phyloP scores from a whole-genome alignment of 2,113 vertebrate species.

The Merops nubicus region DNA sequence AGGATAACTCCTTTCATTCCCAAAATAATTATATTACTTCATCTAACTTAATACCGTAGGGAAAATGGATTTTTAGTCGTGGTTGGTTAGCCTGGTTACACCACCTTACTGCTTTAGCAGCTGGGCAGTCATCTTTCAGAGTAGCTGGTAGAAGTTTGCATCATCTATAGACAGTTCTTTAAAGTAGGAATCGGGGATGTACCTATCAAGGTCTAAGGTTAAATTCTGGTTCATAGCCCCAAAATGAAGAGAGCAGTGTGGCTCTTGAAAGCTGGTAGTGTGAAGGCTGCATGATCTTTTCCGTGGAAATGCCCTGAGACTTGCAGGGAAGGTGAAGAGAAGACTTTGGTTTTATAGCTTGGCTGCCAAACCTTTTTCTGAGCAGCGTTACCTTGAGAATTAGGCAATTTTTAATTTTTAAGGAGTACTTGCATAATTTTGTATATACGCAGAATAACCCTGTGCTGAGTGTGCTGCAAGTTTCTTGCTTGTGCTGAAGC shows the following conservation, averaged over 20 bases:
- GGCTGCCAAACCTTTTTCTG: not conserved
- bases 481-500: not conserved
- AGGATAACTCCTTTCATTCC: not conserved
- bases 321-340: not conserved
- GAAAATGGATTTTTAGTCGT: not conserved
- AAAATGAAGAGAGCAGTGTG: not conserved
- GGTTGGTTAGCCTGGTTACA: not conserved
- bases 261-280: not conserved
- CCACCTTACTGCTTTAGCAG: not conserved
- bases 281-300: not conserved
- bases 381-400: not conserved
- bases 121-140: not conserved
- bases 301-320: not conserved
- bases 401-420: not conserved
- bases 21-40: not conserved
- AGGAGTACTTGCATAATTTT: not conserved
- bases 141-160: not conserved
- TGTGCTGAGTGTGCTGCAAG: not conserved
- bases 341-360: not conserved
- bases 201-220: not conserved
- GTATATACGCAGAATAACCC: not conserved
- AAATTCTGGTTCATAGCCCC: not conserved
- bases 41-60: too few relatives aligned
- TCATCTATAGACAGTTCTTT: not conserved
- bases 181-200: not conserved